These are phyloP conservation scores for Vultur gryphus DNA, from an alignment of 2,797 vertebrate genomes.

Conservation along the genomic window DNA sequence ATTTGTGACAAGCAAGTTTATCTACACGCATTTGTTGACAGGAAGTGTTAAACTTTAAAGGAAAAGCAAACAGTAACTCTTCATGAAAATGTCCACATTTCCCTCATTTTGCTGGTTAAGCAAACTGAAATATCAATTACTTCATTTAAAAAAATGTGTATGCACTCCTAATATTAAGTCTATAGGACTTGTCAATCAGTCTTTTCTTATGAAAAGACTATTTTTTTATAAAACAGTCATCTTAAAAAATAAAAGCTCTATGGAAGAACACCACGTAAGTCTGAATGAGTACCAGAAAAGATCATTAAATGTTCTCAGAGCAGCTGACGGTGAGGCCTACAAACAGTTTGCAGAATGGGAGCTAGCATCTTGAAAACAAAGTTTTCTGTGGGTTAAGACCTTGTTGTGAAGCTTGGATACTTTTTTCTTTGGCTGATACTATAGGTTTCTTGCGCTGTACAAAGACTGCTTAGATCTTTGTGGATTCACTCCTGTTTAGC, in stretches of 20 bases:
- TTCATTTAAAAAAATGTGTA: background rate
- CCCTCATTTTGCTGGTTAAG: background rate
- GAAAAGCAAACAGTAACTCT: background rate
- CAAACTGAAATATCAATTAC: background rate
- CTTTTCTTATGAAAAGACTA: background rate
- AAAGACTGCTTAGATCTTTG: background rate
- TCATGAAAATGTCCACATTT: background rate
- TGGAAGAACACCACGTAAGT: background rate
- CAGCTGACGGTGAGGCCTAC: background rate
- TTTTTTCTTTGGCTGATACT: background rate
- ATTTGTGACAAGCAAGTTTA: background rate
- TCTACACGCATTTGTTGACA: background rate
- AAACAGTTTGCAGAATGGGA: background rate
- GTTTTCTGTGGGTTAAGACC: background rate
- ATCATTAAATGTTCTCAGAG: background rate
- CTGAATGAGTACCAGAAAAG: background rate
- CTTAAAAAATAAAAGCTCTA: background rate
- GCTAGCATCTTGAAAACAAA: background rate
- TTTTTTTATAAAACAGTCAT: background rate
- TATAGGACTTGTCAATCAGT: background rate
- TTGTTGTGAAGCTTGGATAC: background rate
- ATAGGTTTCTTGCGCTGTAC: background rate
- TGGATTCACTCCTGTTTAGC: background rate
- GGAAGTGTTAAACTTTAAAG: slow-evolving; percentile 8
- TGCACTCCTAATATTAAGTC: background rate